Conservation (phyloP, 1,140 invertebrate species). For the Conopomorpha cramerella region DNA sequence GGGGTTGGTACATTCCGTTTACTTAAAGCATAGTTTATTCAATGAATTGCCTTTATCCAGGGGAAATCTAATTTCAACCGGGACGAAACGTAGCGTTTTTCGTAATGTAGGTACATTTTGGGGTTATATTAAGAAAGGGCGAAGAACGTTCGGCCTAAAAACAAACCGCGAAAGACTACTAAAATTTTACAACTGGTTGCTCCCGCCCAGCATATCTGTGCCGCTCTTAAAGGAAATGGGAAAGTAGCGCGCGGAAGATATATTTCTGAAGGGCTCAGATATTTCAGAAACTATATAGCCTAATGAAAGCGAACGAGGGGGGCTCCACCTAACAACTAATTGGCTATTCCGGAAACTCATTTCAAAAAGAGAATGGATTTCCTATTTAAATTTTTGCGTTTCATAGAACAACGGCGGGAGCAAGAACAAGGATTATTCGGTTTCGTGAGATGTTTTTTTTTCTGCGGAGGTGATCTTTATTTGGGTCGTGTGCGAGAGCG, state of each 20-base stretch:
- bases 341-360: constrained; percentile 59
- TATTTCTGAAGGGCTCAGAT: constrained; percentile 46
- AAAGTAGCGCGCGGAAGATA: constrained; percentile 45
- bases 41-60: too few relatives aligned
- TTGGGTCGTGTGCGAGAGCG: too few relatives aligned
- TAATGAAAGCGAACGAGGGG: constrained; percentile 57
- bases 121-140: too few relatives aligned
- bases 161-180: constrained; percentile 30
- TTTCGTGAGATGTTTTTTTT: constrained; percentile 20
- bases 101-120: not conserved
- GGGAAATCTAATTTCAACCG: too few relatives aligned
- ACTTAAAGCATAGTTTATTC: too few relatives aligned
- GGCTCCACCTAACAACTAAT: constrained; percentile 59
- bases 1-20: too few relatives aligned
- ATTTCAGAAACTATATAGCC: constrained; percentile 57
- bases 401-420: constrained; percentile 48
- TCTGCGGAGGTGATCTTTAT: too few relatives aligned
- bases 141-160: too few relatives aligned
- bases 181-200: constrained; percentile 43
- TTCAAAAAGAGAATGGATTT: constrained; percentile 59
- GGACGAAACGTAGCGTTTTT: too few relatives aligned
- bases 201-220: constrained; percentile 19
- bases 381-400: constrained; percentile 59
- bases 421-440: too few relatives aligned
- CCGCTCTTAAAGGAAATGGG: constrained; percentile 41